Evolutionary conservation across 2,888 invertebrate species (phyloP).

Genomic region (Amorpha juglandis): DNA sequence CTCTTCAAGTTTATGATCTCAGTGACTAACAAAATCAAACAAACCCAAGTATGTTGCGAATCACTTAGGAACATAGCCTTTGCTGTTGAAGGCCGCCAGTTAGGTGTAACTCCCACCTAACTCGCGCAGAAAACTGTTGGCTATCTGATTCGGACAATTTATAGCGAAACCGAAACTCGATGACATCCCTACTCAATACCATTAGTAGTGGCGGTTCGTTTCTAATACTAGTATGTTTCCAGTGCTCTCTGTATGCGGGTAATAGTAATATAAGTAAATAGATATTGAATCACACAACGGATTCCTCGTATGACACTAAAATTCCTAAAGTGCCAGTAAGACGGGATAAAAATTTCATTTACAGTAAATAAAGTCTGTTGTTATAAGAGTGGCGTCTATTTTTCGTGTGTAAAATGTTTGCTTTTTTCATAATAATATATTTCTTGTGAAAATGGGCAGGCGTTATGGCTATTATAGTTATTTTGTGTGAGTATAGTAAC

Average conservation of each 20-base stretch:
- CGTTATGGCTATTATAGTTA: no score
- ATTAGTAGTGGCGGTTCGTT: slow-evolving; percentile 52
- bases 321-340: slow-evolving; percentile 24
- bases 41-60: no score
- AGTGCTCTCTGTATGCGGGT: slow-evolving; percentile 41
- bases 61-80: no score
- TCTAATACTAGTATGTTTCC: slow-evolving; percentile 52
- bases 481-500: no score
- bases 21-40: no score
- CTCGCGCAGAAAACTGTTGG: not conserved
- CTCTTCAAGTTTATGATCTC: no score
- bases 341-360: slow-evolving; percentile 26
- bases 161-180: not conserved
- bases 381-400: slow-evolving; percentile 1
- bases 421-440: not conserved
- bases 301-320: slow-evolving; percentile 27
- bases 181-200: slow-evolving; percentile 43
- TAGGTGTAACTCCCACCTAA: not conserved
- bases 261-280: slow-evolving; percentile 60
- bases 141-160: not conserved
- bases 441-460: not conserved
- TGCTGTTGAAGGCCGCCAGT: no score
- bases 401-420: not conserved
- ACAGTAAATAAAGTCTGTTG: slow-evolving; percentile 27
- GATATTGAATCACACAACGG: slow-evolving; percentile 50